These are phyloP conservation scores for Drosophila rufa DNA, from an alignment of 1,140 invertebrate species.

Conservation along the genomic window DNA sequence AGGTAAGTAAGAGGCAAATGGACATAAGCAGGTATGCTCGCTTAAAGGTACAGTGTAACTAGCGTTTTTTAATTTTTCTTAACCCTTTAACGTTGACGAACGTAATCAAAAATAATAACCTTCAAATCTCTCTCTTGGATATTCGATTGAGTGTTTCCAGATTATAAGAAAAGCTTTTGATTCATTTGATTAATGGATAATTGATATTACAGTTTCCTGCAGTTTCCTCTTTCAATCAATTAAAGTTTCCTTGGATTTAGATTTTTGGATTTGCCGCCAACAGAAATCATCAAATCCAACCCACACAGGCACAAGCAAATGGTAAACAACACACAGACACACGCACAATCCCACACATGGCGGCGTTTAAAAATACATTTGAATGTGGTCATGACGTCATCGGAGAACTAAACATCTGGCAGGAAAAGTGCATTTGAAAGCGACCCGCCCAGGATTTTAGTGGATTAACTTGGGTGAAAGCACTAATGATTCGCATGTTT, in stretches of 20 bases:
- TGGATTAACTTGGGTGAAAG: constrained; percentile 11
- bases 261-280: constrained; percentile 35
- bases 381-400: constrained; percentile 73
- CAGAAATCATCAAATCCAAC: constrained; percentile 16
- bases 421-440: constrained; percentile 60
- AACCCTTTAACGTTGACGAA: too few species aligned
- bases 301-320: constrained; percentile 18
- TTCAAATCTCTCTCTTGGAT: too few species aligned
- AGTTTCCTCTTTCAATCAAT: neutral
- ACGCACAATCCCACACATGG: constrained; percentile 17
- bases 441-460: constrained; percentile 2
- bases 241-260: neutral
- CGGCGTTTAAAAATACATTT: constrained; percentile 73
- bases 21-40: too few species aligned
- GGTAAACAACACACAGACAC: constrained; percentile 53
- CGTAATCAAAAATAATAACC: too few species aligned
- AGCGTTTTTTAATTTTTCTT: too few species aligned
- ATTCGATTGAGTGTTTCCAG: too few species aligned
- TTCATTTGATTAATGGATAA: too few species aligned
- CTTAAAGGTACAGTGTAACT: too few species aligned
- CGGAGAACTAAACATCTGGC: constrained; percentile 72
- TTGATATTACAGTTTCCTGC: too few species aligned
- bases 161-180: too few species aligned
- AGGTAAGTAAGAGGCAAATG: too few species aligned
- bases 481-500: constrained; percentile 30